These are phyloP conservation scores for Cheilinus undulatus DNA, from an alignment of 2,113 vertebrate species.

Conservation along the genomic window DNA sequence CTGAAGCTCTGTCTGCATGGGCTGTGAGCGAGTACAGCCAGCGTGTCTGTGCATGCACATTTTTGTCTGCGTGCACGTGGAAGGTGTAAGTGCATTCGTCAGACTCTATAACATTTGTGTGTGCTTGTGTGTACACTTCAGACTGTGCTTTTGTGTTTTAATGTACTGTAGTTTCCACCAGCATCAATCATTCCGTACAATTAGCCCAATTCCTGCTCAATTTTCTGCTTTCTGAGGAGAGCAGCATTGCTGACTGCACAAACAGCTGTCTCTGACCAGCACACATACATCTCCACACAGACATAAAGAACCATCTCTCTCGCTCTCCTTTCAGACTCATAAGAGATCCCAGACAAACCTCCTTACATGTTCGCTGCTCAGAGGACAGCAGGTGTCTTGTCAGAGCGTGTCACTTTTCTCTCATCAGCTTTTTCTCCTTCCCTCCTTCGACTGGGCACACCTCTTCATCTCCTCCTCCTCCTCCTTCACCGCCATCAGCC, in stretches of 20 bases:
- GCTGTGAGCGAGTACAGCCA: too few relatives aligned
- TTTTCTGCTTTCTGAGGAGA: conserved; percentile 92
- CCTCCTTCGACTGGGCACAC: conserved; percentile 77
- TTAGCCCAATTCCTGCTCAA: conserved; percentile 91
- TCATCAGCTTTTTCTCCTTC: conserved; percentile 67
- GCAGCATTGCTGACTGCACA: conserved; percentile 90
- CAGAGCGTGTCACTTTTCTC: conserved; percentile 75
- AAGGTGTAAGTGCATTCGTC: conserved; percentile 1
- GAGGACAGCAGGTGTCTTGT: conserved; percentile 85
- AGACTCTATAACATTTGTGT: not conserved
- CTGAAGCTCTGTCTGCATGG: too few relatives aligned
- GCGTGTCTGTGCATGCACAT: too few relatives aligned
- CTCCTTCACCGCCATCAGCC: conserved; percentile 86
- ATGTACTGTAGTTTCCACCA: conserved; percentile 91
- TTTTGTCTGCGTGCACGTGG: not conserved
- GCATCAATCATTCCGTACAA: conserved; percentile 94
- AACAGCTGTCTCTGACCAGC: conserved; percentile 90
- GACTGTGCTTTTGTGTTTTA: conserved; percentile 79
- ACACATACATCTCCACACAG: conserved; percentile 57
- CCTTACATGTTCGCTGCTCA: conserved; percentile 31
- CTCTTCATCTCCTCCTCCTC: conserved; percentile 76
- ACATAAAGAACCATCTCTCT: conserved; percentile 2
- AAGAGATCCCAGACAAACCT: conserved; percentile 32
- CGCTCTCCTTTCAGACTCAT: conserved; percentile 33
- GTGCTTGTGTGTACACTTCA: not conserved